phyloP scores from a whole-genome alignment of 2,113 vertebrate genomes.

The Sialia sialis region DNA sequence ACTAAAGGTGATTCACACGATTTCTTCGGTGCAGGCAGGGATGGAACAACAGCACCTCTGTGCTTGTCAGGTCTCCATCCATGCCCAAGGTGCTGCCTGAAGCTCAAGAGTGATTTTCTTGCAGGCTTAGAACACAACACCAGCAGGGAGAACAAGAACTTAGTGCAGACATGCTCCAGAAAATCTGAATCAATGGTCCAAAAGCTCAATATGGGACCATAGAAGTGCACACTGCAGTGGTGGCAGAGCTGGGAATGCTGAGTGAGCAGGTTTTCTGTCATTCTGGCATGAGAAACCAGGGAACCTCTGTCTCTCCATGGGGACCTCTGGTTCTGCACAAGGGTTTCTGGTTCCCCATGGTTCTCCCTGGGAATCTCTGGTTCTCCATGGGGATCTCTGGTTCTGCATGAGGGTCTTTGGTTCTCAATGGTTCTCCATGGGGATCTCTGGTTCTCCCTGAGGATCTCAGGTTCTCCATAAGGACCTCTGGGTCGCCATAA shows the following conservation, averaged over 20 bases:
- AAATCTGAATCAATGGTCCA: too few relatives aligned
- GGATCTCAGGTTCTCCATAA: too few relatives aligned
- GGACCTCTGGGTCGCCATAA: background rate
- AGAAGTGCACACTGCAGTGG: background rate
- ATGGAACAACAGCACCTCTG: background rate
- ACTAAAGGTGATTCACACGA: background rate
- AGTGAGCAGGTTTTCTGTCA: background rate
- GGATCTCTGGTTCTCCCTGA: background rate
- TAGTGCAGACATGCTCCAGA: rapidly evolving
- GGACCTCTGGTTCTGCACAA: too few relatives aligned
- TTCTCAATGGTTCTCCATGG: background rate
- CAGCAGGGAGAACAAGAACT: background rate
- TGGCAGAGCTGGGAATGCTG: background rate
- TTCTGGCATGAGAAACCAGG: background rate
- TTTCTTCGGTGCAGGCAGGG: background rate
- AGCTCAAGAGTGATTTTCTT: background rate
- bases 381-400: background rate
- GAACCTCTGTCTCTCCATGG: background rate
- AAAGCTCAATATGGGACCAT: background rate
- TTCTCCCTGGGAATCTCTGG: too few relatives aligned
- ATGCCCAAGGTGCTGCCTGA: background rate
- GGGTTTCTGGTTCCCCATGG: background rate
- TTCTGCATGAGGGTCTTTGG: background rate
- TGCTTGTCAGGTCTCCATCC: background rate
- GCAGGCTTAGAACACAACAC: background rate